Percentiles rank a stretch among this genome's conserved stretches.
Evolutionary conservation across 1,140 invertebrate genomes (phyloP).

Genomic region (Portunus trituberculatus): DNA sequence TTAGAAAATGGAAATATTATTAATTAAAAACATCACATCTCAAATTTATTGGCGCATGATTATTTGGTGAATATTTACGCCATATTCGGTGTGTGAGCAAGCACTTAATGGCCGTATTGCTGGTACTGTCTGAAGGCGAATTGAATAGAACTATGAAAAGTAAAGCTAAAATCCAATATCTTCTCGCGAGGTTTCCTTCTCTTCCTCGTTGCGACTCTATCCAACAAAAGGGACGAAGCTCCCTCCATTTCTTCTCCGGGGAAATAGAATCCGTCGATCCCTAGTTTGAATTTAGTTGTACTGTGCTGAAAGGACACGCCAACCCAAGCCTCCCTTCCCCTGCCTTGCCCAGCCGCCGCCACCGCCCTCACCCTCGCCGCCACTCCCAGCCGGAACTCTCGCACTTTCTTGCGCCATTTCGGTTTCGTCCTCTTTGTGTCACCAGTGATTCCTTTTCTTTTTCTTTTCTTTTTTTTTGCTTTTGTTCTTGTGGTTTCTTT

Average conservation of each 20-base stretch:
- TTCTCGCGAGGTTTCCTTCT: not conserved
- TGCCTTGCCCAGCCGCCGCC: not conserved
- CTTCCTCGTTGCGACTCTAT: not conserved
- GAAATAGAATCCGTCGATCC: constrained; percentile 2
- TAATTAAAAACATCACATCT: too few relatives aligned
- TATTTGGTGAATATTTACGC: too few relatives aligned
- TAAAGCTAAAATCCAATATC: not conserved
- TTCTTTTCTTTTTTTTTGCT: constrained; percentile 1
- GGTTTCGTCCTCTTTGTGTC: constrained; percentile 20
- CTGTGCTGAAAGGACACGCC: not conserved
- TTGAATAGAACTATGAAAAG: not conserved
- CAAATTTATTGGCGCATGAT: too few relatives aligned
- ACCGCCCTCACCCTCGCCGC: too few relatives aligned
- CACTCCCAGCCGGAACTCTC: not conserved
- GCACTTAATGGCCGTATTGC: not conserved
- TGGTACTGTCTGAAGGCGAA: not conserved
- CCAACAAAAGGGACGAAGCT: not conserved
- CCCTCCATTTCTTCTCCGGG: not conserved
- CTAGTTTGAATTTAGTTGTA: constrained; percentile 23
- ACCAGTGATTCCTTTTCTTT: not conserved
- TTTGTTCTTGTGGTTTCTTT: not conserved
- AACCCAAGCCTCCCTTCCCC: not conserved
- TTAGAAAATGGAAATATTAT: too few relatives aligned
- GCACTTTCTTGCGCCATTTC: not conserved
- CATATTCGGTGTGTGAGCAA: not conserved